Base-by-base conservation (phyloP, 2,888 invertebrate species). In the Hyposoter dolosus region DNA sequence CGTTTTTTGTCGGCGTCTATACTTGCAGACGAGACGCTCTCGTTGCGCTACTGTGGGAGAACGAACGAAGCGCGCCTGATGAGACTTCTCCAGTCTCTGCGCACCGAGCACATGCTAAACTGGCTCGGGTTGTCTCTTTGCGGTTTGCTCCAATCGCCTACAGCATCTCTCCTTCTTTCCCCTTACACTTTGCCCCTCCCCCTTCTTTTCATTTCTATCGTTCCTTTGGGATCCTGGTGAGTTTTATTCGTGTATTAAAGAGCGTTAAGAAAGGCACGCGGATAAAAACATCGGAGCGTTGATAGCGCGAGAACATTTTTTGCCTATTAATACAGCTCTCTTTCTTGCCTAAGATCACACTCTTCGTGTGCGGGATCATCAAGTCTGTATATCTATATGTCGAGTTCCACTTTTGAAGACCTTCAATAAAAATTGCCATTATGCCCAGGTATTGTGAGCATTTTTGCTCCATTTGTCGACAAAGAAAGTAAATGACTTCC, bases 51-150 rank as follows among this genome's bases (percentile, higher is more conserved):
- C 85, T 85, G 85, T 82, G 85, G 74, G 82, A 85, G 72, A 81
- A 77, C 81, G 81, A 76, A 43, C 66, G 79, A 75, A 79, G 79
- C 78, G 72, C 83, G 78, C 47, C 75, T 82, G 85, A 82, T 85
- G 85, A 85, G 82, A 78, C 74, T 19, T 71, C 80, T 75, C 76
- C 23, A 80, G 68, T 79, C 79, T 63, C 60, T 69, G 78, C 53
- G 74, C 84, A 75, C 60, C 69, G 80, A 82, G 82, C 85, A 86
- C 83, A 85, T 86, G 83, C 78, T 85, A 85, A 88, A 87, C 83
- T 85, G 77, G 79, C 84, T 83, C 47, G 77, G 77, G 77, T 81
- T 77, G 80, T 84, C 80, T 80, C 84, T 77, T 72, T 66, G 81
- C 76, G 72, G 81, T 72, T 17, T n/a, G 45, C 45, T 80, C 72